Base-by-base conservation (phyloP, 2,888 invertebrate genomes). In the Ectobius pallidus region DNA sequence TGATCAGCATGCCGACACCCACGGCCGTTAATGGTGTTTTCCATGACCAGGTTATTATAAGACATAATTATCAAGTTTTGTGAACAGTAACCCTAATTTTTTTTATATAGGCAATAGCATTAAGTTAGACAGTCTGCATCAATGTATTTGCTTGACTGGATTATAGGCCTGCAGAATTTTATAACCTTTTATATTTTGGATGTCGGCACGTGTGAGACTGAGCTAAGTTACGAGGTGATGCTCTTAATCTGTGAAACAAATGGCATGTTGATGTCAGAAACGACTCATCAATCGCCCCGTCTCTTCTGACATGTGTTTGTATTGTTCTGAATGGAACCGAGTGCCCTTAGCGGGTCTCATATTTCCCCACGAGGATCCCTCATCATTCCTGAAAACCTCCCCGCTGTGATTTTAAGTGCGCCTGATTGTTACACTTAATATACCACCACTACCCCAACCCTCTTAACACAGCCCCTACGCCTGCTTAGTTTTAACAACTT, bases 371-470 rank as follows among this genome's bases (percentile, higher is more conserved):
- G 16, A 25, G 52, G 25, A 52, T 25, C 52, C 1, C 52, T 11
- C 25, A 25, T 52, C 52, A 52, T 25, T 25, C 25, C 25, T 52
- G 9, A 22, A 6, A 18, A 18, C 25, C 25, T 22, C 27, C 49
- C 52, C 14, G 52, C 68, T 52, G 46, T 27, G 68, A 68, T 68
- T 68, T 63, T 68, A 68, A 68, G 68, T 68, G 49, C 49, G 49
- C 20, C 30, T 49, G 68, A 42, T 20, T 68, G 68, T 68, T 68
- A 68, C 68, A 49, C 52, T 49, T 68, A 68, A 68, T 30, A 68
- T 25, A 68, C n/a, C 67, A 46, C 67, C n/a, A 22, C 44, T 27
- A n/a, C 27, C n/a, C 27, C 20, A n/a, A 27, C 18, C 30, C 32
- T n/a, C 14, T 20, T 3, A 11, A 27, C 67, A 67, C 18, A 1